Base-by-base conservation (phyloP, 1,140 invertebrate species). In the Drosophila parabipectinata region DNA sequence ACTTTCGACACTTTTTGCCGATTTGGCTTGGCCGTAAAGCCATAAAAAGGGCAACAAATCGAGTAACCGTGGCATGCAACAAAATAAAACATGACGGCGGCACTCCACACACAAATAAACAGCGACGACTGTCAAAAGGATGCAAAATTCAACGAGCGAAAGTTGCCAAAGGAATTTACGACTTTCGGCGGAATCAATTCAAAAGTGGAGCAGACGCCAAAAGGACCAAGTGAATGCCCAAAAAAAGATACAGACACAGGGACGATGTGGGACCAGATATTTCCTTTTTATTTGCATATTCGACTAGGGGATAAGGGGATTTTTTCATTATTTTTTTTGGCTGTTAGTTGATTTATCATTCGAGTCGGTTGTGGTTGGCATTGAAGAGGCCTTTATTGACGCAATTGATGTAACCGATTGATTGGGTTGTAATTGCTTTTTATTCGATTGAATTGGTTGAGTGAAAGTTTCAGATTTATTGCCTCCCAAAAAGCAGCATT, bases 101-200 rank as follows among this genome's bases (percentile, higher is more conserved):
- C 72, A 80, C 26, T 60, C 53, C 71, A 21, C 69, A 80, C 71
- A 21, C 69, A 80, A 57, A 56, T 52, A 72, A 77, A 77, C 61
- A 80, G 53, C 48, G 50, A 50, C 45, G 64, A 18, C 41, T 18
- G 67, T 24, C 64, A 48, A 48, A 50, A 69, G 67, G 67, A 69
- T 69, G 52, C 67, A 39, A 47, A 39, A 57, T 57, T 69, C 64
- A 69, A 50, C 51, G 51, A 75, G 74, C 77, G 81, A 85, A 85
- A 85, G 81, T 85, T 85, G 39, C 60, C 53, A 87, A 87, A 87
- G 75, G 83, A 87, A 87, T 87, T 88, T 87, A 87, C 83, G 75
- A 79, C 83, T 87, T 82, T 79, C 61, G 78, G 73, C 73, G 61
- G 82, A 87, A 82, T 82, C 83, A 82, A 87, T 87, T 78, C 61